Base-by-base conservation (phyloP, 2,797 vertebrate genomes). In the Esox lucius region DNA sequence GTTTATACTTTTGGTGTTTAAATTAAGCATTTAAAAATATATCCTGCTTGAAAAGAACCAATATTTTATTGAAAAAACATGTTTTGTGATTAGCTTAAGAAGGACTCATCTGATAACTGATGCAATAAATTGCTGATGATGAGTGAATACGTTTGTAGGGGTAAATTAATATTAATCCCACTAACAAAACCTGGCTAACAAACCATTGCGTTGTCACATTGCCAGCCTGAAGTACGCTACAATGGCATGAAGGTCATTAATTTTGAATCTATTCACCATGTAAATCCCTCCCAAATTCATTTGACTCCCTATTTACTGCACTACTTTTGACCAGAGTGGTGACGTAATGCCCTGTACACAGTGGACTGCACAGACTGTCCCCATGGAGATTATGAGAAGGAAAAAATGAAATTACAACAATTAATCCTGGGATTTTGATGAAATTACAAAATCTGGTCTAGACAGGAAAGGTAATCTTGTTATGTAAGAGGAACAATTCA, bases 341-440 rank as follows among this genome's bases (percentile, higher is more conserved):
- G 53, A 22, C 3, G n/a, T 11, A 56, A 56, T 22, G 7, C 8
- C 53, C n/a, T 8, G n/a, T 4, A 56, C 51, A n/a, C 53, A 56
- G 19, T 22, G 19, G n/a, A 56, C 53, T 9, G 53, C 19, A n/a
- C 53, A 9, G 53, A 17, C 62, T 15, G 26, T 28, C 26, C 62
- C 62, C 3, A 64, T 31, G 28, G 62, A 15, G 26, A 26, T 64
- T 64, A 64, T 22, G 13, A 26, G 62, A 62, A 24, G 12, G 12
- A 31, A 31, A 35, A 71, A 71, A 71, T 56, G 17, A 56, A 61
- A 72, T 72, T 39, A 72, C 1, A 72, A 72, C 70, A 72, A 72
- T 61, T 72, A 59, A 72, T 72, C 70, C 70, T 62, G 64, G 72
- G 26, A 73, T 66, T 70, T 33, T 51, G 16, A 73, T 66, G 26